Evolutionary conservation across 2,888 invertebrate species (phyloP).

Genomic region (Masnerella sp.): DNA sequence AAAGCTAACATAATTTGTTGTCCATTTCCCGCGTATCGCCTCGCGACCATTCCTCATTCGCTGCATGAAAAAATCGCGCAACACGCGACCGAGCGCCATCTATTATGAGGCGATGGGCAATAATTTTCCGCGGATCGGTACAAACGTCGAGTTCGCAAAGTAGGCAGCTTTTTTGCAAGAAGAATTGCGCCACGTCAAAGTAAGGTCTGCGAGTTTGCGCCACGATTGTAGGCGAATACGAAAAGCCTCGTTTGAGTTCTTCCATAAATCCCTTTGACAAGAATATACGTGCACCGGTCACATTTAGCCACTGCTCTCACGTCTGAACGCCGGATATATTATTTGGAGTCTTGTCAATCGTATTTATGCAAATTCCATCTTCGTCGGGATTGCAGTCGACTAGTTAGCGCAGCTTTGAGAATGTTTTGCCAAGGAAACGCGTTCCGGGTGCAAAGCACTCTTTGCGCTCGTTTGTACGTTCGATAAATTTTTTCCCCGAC

Average conservation of each 20-base stretch:
- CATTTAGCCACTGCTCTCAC: slow-evolving; percentile 58
- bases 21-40: not conserved
- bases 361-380: slow-evolving; percentile 57
- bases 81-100: slow-evolving; percentile 24
- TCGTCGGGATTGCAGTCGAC: slow-evolving; percentile 48
- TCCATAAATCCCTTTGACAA: slow-evolving; percentile 61
- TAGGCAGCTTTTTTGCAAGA: slow-evolving; percentile 44
- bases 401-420: slow-evolving; percentile 52
- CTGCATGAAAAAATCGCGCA: slow-evolving; percentile 17
- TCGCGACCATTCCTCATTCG: not conserved
- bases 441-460: slow-evolving; percentile 36
- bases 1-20: not conserved
- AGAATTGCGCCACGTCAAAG: slow-evolving; percentile 56
- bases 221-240: slow-evolving; percentile 59
- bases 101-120: slow-evolving; percentile 44
- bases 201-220: slow-evolving; percentile 52
- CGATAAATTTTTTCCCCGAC: slow-evolving; percentile 38
- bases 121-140: slow-evolving; percentile 53
- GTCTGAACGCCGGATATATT: slow-evolving; percentile 59
- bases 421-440: slow-evolving; percentile 49
- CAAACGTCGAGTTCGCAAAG: slow-evolving; percentile 51
- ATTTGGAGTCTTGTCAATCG: slow-evolving; percentile 57
- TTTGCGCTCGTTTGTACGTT: slow-evolving; percentile 38
- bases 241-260: slow-evolving; percentile 58
- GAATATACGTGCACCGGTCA: slow-evolving; percentile 55